Evolutionary conservation across 2,888 invertebrate species (phyloP).

Genomic region (Drosophila flavopinicola): DNA sequence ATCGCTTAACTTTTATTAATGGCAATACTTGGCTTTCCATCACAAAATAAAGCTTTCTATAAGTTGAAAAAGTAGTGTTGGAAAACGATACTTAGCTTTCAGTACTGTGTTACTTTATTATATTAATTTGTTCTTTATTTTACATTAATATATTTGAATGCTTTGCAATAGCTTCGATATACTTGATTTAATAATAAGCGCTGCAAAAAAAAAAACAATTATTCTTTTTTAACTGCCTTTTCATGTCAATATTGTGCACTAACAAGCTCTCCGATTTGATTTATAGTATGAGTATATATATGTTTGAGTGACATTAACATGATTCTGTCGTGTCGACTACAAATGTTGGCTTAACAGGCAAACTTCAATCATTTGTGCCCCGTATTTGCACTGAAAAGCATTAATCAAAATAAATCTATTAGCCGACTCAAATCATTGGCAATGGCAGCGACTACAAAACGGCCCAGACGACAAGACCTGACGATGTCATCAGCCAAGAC

Average conservation of each 20-base stretch:
- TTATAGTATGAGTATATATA: conserved; percentile 28
- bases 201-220: not conserved
- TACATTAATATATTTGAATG: not conserved
- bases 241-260: conserved; percentile 14
- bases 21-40: no score
- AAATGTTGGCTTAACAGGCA: conserved; percentile 53
- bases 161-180: not conserved
- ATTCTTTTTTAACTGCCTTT: conserved; percentile 8
- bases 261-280: conserved; percentile 39
- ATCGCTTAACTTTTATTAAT: no score
- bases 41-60: no score
- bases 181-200: conserved; percentile 1
- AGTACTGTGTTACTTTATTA: not conserved
- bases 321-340: conserved; percentile 48
- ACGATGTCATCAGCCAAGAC: conserved; percentile 27
- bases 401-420: conserved; percentile 69
- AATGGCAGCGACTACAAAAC: conserved; percentile 32
- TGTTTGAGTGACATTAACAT: conserved; percentile 39
- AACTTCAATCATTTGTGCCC: conserved; percentile 59
- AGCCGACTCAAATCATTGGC: conserved; percentile 27
- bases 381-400: conserved; percentile 39
- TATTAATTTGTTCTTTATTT: not conserved
- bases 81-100: not conserved
- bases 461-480: conserved; percentile 41
- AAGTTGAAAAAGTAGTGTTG: not conserved